Evolutionary conservation across 2,888 invertebrate species (phyloP).

Genomic region (Corbicula japonica): DNA sequence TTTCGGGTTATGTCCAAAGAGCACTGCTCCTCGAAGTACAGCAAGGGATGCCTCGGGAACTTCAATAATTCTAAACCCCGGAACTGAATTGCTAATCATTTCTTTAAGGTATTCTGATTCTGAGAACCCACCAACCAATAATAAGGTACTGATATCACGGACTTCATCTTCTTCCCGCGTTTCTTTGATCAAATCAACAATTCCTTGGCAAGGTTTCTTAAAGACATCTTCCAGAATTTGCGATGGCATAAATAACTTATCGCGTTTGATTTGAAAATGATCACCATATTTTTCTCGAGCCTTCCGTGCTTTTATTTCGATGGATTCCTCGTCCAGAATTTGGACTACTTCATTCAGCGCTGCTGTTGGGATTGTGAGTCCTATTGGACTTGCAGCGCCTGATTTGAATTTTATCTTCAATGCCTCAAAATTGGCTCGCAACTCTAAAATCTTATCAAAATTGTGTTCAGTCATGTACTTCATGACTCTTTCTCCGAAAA

Average conservation of each 20-base stretch:
- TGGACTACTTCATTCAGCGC: too few species aligned
- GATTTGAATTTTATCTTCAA: background rate
- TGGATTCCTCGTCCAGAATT: too few species aligned
- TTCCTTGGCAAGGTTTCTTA: background rate
- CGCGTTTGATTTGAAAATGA: too few species aligned
- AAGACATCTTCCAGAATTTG: background rate
- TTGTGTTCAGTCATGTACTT: background rate
- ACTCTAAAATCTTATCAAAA: too few species aligned
- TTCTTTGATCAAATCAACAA: background rate
- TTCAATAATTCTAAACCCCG: background rate
- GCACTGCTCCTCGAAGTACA: background rate
- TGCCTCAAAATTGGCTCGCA: background rate
- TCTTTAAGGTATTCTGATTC: constrained; percentile 3
- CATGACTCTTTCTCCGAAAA: background rate
- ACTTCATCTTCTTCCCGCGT: background rate
- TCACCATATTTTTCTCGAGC: too few species aligned
- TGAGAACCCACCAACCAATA: constrained; percentile 6
- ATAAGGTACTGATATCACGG: background rate
- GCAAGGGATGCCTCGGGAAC: background rate
- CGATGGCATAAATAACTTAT: background rate
- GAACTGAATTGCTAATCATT: background rate
- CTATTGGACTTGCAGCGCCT: background rate
- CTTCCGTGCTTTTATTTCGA: too few species aligned
- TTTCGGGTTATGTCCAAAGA: background rate
- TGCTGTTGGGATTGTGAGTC: background rate